These are phyloP conservation scores for Octonoba sinensis DNA, from an alignment of 2,888 invertebrate species.

Conservation along the genomic window DNA sequence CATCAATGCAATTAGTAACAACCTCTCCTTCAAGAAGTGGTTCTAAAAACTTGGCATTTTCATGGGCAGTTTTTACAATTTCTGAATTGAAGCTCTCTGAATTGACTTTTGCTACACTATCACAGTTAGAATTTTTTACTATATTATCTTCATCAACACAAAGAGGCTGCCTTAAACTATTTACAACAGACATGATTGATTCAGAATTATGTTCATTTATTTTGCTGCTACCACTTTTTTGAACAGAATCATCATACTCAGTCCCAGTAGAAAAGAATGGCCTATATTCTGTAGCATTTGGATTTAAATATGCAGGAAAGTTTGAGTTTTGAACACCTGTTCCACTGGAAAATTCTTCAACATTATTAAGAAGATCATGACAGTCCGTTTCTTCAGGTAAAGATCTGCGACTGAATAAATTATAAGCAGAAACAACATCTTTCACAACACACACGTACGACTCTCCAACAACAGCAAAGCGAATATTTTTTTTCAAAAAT, in stretches of 20 bases:
- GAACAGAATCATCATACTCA: neutral
- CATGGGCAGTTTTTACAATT: neutral
- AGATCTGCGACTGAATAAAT: neutral
- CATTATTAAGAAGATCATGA: too few species aligned
- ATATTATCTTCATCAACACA: neutral
- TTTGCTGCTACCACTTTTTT: neutral
- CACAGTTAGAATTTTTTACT: too few species aligned
- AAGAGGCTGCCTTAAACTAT: constrained; percentile 4
- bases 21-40: neutral
- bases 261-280: constrained; percentile 3
- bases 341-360: neutral
- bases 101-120: too few species aligned
- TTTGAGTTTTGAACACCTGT: neutral
- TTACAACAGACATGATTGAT: neutral
- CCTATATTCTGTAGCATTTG: constrained; percentile 46
- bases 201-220: neutral
- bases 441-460: constrained; percentile 35
- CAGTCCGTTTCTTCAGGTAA: neutral
- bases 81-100: neutral
- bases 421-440: constrained; percentile 37
- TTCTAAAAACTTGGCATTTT: neutral
- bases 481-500: constrained; percentile 37
- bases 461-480: constrained; percentile 47
- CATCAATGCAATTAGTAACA: too few species aligned
- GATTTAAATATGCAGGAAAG: constrained; percentile 24